Conservation (phyloP, 2,888 invertebrate genomes). For the Hemicrepidius hirtus region DNA sequence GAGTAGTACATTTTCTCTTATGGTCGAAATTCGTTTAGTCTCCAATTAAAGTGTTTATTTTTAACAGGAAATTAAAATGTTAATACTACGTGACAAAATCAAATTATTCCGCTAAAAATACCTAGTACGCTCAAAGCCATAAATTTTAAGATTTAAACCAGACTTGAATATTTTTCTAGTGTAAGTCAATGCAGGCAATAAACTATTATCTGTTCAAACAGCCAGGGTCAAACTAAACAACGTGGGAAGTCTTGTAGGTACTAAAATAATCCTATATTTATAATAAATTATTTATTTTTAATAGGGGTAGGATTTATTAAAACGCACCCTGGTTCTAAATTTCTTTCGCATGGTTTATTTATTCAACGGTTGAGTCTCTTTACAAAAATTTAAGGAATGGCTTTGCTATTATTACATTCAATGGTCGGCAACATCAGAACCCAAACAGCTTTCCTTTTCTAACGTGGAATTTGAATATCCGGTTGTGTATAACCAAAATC, state of each 20-base stretch:
- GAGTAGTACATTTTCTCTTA: too few species aligned
- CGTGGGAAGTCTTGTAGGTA: slow-evolving; percentile 9
- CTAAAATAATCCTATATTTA: slow-evolving; percentile 12
- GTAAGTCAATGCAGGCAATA: slow-evolving; percentile 3
- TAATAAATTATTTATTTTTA: slow-evolving; percentile 2
- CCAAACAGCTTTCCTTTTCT: slow-evolving; percentile 16
- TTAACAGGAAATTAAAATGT: slow-evolving; percentile 6
- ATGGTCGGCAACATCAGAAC: neutral
- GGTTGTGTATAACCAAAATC: neutral
- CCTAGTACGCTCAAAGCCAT: too few species aligned
- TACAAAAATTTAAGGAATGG: neutral
- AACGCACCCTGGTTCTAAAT: neutral
- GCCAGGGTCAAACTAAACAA: slow-evolving; percentile 18
- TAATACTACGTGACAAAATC: slow-evolving; percentile 11
- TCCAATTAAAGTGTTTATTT: slow-evolving; percentile 22
- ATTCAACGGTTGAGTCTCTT: neutral
- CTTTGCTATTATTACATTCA: neutral
- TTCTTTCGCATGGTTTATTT: neutral
- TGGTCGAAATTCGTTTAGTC: neutral
- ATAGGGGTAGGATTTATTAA: neutral
- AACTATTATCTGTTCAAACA: slow-evolving; percentile 17
- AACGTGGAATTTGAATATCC: slow-evolving; percentile 2
- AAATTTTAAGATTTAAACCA: too few species aligned
- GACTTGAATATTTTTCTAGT: too few species aligned
- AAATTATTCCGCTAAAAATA: neutral